Base-by-base conservation (phyloP, 2,888 invertebrate species). In the Stomorhina lunata region DNA sequence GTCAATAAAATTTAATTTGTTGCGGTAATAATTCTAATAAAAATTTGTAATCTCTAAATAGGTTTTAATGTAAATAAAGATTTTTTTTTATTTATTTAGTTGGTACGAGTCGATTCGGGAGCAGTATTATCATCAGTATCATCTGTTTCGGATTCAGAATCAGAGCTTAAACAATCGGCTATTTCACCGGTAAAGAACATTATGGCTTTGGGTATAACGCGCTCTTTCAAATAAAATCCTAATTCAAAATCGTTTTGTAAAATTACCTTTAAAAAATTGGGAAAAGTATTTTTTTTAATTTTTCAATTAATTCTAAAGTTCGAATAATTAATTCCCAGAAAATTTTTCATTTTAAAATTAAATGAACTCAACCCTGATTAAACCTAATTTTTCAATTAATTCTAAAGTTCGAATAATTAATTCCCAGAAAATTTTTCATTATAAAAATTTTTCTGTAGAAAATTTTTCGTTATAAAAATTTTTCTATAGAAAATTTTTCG, bases 211-310 rank as follows among this genome's bases (percentile, higher is more conserved):
- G 99, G 98, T 53, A 99, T 95, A 69, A 99, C 95, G 71, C 98
- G 94, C 91, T 99, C 99, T 88, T 98, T 95, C 88, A 99, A 95
- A 92, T 98, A 98, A 92, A 99, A 98, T 1, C 99, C 99, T 90
- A 99, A 95, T 93, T 99, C 99, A 92, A 98, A 99, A 92, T 99
- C 99, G 72, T 96, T 95, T 82, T 90, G 88, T 22, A 90, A 80
- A 59, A 88, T 87, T 10, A 86, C 85, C 91, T 89, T 61, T 34
- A 17, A 34, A 57, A 43, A 43, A n/a, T n/a, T n/a, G n/a, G n/a
- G n/a, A n/a, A 25, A 32, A 45, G 27, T 6, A 2, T n/a, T n/a
- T n/a, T n/a, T n/a, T n/a, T n/a, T n/a, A n/a, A n/a, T n/a, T n/a
- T n/a, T n/a, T n/a, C n/a, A n/a, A n/a, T n/a, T n/a, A n/a, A n/a